phyloP scores from a whole-genome alignment of 92 coral and sea anemone species.

The Porites lobata region DNA sequence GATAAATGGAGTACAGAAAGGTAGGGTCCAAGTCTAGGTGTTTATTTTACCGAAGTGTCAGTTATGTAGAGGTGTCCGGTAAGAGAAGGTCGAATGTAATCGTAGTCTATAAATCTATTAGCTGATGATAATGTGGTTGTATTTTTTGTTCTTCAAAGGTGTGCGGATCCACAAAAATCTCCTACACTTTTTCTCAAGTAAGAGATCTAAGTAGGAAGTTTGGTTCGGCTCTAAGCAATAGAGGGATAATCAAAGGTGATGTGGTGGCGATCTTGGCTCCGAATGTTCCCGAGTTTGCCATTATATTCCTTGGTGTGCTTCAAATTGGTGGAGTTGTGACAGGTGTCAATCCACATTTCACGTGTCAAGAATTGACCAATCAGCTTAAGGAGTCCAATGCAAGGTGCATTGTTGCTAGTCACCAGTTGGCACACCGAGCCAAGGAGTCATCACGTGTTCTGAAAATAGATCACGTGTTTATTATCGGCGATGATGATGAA shows the following conservation, averaged over 20 bases:
- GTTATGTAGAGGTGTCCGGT: too few relatives aligned
- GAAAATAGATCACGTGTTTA: conserved; percentile 68
- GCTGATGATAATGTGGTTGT: too few relatives aligned
- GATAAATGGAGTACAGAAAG: too few relatives aligned
- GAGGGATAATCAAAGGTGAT: conserved; percentile 87
- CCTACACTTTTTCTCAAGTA: conserved; percentile 80
- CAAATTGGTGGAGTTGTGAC: conserved; percentile 83
- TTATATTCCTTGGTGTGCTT: conserved; percentile 69
- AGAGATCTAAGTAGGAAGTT: conserved; percentile 62
- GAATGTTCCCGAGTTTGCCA: conserved; percentile 82
- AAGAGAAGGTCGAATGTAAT: too few relatives aligned
- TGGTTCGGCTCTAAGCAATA: conserved; percentile 75
- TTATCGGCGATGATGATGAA: conserved; percentile 85
- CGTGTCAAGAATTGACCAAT: conserved; percentile 71
- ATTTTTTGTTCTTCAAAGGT: background rate
- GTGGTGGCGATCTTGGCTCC: conserved; percentile 80
- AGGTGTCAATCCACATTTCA: conserved; percentile 80
- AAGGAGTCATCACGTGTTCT: conserved; percentile 69
- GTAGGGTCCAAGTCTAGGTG: too few relatives aligned
- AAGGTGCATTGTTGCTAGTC: conserved; percentile 72
- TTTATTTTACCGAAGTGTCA: too few relatives aligned
- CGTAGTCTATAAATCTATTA: too few relatives aligned
- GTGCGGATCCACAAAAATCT: conserved; percentile 46
- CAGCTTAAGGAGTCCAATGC: conserved; percentile 82
- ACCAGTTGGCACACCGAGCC: conserved; percentile 67